phyloP scores from a whole-genome alignment of 2,888 invertebrate species.

The Ichneumoninae sp. region DNA sequence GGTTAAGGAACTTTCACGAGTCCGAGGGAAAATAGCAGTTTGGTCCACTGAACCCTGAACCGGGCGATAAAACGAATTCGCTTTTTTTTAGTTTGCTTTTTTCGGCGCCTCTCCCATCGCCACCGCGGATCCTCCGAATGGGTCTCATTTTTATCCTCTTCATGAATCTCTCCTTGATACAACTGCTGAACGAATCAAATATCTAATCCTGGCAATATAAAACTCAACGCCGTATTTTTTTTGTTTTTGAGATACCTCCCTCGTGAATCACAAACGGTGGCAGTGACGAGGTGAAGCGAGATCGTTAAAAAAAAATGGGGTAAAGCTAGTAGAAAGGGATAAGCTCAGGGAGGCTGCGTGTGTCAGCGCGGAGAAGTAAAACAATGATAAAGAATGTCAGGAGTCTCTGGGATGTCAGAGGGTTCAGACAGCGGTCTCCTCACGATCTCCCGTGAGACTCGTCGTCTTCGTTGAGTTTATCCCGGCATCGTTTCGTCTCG shows the following conservation, averaged over 20 bases:
- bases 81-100: not conserved
- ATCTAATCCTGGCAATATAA: constrained; percentile 8
- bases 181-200: constrained; percentile 17
- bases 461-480: constrained; percentile 3
- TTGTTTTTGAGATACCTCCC: not conserved
- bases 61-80: constrained; percentile 15
- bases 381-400: constrained; percentile 58
- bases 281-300: not conserved
- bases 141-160: not conserved
- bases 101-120: not conserved
- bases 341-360: constrained; percentile 1
- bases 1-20: constrained; percentile 6
- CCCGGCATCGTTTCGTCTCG: constrained; percentile 14
- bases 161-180: constrained; percentile 20
- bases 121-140: not conserved
- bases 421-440: constrained; percentile 23
- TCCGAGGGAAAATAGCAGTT: constrained; percentile 3
- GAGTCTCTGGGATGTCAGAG: constrained; percentile 44
- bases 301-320: not conserved
- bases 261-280: not conserved
- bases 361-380: constrained; percentile 28
- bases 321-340: not conserved
- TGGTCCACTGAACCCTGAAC: not conserved
- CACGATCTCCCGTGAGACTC: constrained; percentile 31
- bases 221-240: constrained; percentile 10